phyloP scores from a whole-genome alignment of 2,888 invertebrate species.

The Protodeltote pygarga region DNA sequence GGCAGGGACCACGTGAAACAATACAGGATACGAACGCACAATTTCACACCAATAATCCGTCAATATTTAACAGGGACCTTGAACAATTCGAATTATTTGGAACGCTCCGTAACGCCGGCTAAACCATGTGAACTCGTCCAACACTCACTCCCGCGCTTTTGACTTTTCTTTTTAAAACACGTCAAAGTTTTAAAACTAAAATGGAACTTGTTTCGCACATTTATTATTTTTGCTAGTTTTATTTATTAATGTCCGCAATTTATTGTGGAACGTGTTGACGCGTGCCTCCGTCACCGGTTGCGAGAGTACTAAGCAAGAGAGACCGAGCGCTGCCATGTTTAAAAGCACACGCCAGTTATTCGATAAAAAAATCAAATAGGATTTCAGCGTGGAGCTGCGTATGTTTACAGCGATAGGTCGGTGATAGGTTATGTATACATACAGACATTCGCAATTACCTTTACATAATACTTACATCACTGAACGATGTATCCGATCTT shows the following conservation, averaged over 20 bases:
- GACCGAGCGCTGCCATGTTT: constrained; percentile 74
- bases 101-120: constrained; percentile 69
- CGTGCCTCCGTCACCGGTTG: constrained; percentile 74
- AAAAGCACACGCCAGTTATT: constrained; percentile 72
- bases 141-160: constrained; percentile 68
- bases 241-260: constrained; percentile 53
- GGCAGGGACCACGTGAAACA: constrained; percentile 61
- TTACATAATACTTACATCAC: background rate
- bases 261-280: constrained; percentile 59
- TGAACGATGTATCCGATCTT: too few relatives aligned
- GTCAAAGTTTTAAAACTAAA: constrained; percentile 39
- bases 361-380: constrained; percentile 70
- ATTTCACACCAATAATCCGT: constrained; percentile 65
- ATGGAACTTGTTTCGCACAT: constrained; percentile 49
- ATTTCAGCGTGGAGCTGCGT: constrained; percentile 62
- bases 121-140: constrained; percentile 63
- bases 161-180: constrained; percentile 47
- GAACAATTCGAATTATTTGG: constrained; percentile 70
- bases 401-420: constrained; percentile 54
- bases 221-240: constrained; percentile 47
- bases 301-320: constrained; percentile 73
- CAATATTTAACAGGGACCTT: constrained; percentile 68
- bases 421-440: constrained; percentile 38
- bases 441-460: constrained; percentile 17
- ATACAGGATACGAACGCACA: constrained; percentile 60